phyloP scores from a whole-genome alignment of 2,113 vertebrate species.

The Notothenia rossii region DNA sequence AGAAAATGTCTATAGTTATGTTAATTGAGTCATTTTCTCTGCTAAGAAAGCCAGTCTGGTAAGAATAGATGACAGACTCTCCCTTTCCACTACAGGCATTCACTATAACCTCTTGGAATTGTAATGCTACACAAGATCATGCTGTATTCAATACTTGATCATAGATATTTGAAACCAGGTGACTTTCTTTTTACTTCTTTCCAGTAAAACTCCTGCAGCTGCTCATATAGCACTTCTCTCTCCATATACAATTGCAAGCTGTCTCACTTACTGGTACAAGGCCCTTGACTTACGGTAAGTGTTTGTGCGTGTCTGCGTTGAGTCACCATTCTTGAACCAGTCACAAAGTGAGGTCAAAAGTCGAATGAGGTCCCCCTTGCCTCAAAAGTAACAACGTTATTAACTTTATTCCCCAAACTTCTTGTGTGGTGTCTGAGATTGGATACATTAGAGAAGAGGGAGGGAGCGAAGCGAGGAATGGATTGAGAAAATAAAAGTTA shows the following conservation, averaged over 20 bases:
- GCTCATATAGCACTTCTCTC: no score
- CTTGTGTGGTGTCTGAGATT: constrained; percentile 76
- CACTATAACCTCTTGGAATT: background rate
- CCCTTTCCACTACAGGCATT: constrained; percentile 36
- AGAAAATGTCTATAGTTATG: constrained; percentile 41
- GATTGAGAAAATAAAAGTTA: constrained; percentile 39
- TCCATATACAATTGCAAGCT: constrained; percentile 30
- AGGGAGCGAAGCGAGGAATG: constrained; percentile 16
- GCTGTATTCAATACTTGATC: background rate
- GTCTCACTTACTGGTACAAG: constrained; percentile 52
- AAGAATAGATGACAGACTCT: constrained; percentile 36
- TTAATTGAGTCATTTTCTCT: constrained; percentile 49
- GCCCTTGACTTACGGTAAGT: constrained; percentile 72
- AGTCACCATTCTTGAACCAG: constrained; percentile 53
- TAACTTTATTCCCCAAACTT: constrained; percentile 54
- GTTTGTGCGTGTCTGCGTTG: constrained; percentile 58
- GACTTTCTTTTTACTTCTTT: constrained; percentile 38
- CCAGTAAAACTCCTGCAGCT: constrained; percentile 36
- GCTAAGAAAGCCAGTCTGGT: constrained; percentile 44
- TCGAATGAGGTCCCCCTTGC: constrained; percentile 57
- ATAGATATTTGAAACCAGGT: constrained; percentile 34
- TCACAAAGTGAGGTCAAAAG: constrained; percentile 68
- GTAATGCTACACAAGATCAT: constrained; percentile 7
- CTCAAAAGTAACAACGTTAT: constrained; percentile 25
- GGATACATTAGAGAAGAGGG: constrained; percentile 3